phyloP scores from a whole-genome alignment of 2,797 vertebrate genomes.

The Arctocebus calabarensis region DNA sequence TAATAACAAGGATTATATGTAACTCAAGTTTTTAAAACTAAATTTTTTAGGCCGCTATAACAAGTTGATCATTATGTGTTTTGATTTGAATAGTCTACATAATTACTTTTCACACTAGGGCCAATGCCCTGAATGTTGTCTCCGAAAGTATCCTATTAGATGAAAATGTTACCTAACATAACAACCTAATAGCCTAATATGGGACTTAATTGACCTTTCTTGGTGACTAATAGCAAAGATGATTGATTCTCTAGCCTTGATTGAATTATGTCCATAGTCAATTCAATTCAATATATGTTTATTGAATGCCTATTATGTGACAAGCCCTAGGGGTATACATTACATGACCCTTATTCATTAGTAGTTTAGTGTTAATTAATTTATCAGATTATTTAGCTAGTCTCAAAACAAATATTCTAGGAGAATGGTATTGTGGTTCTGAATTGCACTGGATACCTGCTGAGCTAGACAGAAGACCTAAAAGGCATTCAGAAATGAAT shows the following conservation, averaged over 20 bases:
- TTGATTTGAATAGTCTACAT: conserved; percentile 26
- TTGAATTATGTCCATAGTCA: not conserved
- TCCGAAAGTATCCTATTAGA: not conserved
- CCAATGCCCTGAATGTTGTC: not conserved
- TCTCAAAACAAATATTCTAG: not conserved
- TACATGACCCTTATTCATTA: not conserved
- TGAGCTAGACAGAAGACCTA: not conserved
- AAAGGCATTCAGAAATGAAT: not conserved
- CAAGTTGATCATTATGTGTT: conserved; percentile 12
- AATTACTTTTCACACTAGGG: conserved; percentile 18
- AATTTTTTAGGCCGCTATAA: not conserved
- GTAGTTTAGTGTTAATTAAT: not conserved
- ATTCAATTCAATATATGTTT: not conserved
- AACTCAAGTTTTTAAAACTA: not conserved
- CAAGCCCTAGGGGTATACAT: not conserved
- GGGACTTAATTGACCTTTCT: not conserved
- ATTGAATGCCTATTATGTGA: not conserved
- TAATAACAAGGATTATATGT: not conserved
- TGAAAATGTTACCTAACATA: not conserved
- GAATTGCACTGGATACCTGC: not conserved
- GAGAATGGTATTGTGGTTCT: not conserved
- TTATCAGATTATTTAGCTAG: not conserved
- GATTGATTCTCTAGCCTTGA: not conserved
- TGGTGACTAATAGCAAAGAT: not conserved
- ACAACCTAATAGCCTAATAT: not conserved